Base-by-base conservation (phyloP, 1,140 invertebrate species). In the Vollenhovia emeryi region DNA sequence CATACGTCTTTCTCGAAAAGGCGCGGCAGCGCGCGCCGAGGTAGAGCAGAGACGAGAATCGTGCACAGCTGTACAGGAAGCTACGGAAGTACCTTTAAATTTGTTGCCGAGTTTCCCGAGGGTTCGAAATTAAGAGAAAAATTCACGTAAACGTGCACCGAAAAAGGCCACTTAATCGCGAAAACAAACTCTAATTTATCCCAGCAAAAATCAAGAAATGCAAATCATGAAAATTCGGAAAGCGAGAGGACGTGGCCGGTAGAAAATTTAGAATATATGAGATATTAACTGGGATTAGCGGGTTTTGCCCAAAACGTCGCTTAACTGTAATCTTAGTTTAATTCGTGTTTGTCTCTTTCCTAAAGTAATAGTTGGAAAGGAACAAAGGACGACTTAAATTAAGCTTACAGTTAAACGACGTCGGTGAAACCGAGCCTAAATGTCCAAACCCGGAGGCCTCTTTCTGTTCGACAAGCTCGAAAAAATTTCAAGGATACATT, bases 1-100 rank as follows among this genome's bases (percentile, higher is more conserved):
- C n/a, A 82, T 43, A 21, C 50, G 66, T 59, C 78, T 82, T 73
- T 82, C 52, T 57, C 21, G 55, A 69, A 59, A 82, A 82, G 50
- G 43, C 40, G 52, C 48, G 75, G 62, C 62, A 52, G n/a, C n/a
- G n/a, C n/a, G n/a, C n/a, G n/a, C 13, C 27, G 48, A 40, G 48
- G 6, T 48, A 43, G 36, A 69, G 30, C 48, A 24, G 64, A 36
- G 64, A 36, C 50, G 33, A 27, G 59, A 66, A 33, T 21, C 50
- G 24, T 43, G 30, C 36, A 43, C 48, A 68, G 48, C 30, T 78
- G 43, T 64, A 48, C 40, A 52, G 43, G 43, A 79, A 66, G 59
- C 45, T 80, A 55, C 40, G 30, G 27, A 59, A 82, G 57, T 73
- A 59, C 2, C 50, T 71, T 15, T 27, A 13, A 71, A 82, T 57